These are phyloP conservation scores for Molothrus aeneus DNA, from an alignment of 2,797 vertebrate species.

Conservation along the genomic window DNA sequence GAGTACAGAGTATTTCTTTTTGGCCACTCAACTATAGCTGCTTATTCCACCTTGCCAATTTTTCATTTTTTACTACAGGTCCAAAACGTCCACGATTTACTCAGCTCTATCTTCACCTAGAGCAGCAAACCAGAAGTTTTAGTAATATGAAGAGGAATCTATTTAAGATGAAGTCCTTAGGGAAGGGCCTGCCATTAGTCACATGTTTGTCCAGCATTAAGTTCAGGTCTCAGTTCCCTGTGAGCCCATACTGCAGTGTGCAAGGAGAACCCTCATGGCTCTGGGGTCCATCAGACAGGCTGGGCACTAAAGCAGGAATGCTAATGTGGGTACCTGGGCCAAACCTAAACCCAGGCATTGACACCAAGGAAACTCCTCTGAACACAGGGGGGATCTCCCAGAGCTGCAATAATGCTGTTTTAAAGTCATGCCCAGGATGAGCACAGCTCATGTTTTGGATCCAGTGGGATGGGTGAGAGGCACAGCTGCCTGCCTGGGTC, in stretches of 20 bases:
- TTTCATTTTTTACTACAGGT: not conserved
- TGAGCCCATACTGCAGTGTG: not conserved
- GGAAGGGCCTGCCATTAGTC: not conserved
- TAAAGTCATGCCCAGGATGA: not conserved
- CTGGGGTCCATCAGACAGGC: not conserved
- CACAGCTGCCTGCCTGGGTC: not conserved
- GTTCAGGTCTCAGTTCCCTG: not conserved
- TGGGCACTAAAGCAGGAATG: not conserved
- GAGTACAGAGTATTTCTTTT: not conserved
- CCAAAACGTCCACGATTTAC: not conserved
- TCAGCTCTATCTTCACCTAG: not conserved
- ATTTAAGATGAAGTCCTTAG: not conserved
- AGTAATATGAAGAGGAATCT: not conserved
- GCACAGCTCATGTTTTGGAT: not conserved
- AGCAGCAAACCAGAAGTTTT: not conserved
- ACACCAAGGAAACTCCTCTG: not conserved
- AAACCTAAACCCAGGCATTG: not conserved
- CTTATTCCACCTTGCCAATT: not conserved
- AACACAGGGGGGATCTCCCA: not conserved
- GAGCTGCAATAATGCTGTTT: not conserved
- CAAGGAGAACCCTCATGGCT: not conserved
- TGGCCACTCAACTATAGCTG: not conserved
- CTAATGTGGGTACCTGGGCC: not conserved
- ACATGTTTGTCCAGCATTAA: not conserved
- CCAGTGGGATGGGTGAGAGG: rapidly evolving